Conservation (phyloP, 2,797 vertebrate species). For the Hyperoplus immaculatus region DNA sequence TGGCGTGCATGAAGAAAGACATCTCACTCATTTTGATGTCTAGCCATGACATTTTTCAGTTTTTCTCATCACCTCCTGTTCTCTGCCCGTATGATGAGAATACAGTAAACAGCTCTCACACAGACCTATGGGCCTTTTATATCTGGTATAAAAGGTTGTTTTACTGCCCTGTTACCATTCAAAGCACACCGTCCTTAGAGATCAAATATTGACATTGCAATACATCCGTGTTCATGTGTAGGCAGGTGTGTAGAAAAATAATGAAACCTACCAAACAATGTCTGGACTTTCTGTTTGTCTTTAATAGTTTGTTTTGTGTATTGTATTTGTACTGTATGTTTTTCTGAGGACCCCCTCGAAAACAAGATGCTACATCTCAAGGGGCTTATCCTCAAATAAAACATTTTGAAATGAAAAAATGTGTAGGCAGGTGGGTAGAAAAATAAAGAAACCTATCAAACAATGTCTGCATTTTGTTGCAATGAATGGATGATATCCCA, state of each 20-base stretch:
- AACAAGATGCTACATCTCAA: too few relatives aligned
- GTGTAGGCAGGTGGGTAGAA: neutral
- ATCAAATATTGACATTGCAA: conserved; percentile 8
- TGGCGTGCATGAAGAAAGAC: conserved; percentile 23
- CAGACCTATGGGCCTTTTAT: neutral
- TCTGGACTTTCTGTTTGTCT: neutral
- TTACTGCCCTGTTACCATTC: neutral
- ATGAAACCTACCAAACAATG: neutral
- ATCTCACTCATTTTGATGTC: conserved; percentile 22
- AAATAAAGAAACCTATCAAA: neutral
- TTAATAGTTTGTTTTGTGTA: too few relatives aligned
- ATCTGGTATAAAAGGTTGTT: conserved; percentile 1
- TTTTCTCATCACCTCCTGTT: conserved; percentile 24
- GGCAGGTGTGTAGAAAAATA: neutral
- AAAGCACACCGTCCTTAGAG: neutral
- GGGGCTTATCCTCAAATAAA: too few relatives aligned
- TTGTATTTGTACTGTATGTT: too few relatives aligned
- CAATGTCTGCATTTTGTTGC: conserved; percentile 1
- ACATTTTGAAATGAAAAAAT: neutral
- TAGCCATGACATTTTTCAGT: conserved; percentile 11
- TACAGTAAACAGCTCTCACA: neutral
- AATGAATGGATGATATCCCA: neutral
- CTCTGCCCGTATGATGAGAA: conserved; percentile 12
- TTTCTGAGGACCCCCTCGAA: too few relatives aligned
- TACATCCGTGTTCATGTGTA: neutral